Percentiles rank a stretch among this genome's conserved stretches.
Evolutionary conservation across 2,113 vertebrate species (phyloP).

Genomic region (Lamprologus sp.): DNA sequence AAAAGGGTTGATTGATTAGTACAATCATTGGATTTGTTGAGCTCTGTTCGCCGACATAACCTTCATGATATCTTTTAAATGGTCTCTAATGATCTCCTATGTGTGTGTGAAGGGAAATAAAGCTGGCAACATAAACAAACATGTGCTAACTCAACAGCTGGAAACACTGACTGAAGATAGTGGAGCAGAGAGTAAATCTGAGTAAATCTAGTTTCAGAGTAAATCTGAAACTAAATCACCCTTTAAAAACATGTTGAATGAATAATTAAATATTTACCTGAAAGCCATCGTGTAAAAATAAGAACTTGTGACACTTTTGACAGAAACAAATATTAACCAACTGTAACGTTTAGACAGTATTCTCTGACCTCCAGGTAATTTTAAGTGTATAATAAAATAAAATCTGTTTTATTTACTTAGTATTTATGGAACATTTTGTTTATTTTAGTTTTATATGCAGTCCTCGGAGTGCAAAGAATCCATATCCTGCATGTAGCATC

Average conservation of each 20-base stretch:
- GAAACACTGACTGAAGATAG: background rate
- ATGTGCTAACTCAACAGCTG: background rate
- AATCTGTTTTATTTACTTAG: background rate
- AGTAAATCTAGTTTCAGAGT: background rate
- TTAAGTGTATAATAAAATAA: background rate
- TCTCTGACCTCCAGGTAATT: background rate
- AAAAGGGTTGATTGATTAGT: background rate
- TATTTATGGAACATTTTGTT: background rate
- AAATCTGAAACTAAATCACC: background rate
- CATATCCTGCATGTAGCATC: background rate
- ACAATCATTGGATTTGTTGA: background rate
- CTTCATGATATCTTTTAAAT: background rate
- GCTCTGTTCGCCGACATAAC: background rate
- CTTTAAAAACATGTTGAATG: background rate
- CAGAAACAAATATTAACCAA: background rate
- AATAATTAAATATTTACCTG: background rate
- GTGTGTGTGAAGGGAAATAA: background rate
- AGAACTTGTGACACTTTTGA: background rate
- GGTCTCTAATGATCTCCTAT: background rate
- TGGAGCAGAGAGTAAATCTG: background rate
- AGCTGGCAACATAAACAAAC: background rate
- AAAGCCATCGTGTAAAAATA: background rate
- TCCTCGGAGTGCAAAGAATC: background rate
- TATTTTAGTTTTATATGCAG: background rate
- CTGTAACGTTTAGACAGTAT: background rate